phyloP scores from a whole-genome alignment of 2,113 vertebrate species.

The Coptodon bakossiorum region DNA sequence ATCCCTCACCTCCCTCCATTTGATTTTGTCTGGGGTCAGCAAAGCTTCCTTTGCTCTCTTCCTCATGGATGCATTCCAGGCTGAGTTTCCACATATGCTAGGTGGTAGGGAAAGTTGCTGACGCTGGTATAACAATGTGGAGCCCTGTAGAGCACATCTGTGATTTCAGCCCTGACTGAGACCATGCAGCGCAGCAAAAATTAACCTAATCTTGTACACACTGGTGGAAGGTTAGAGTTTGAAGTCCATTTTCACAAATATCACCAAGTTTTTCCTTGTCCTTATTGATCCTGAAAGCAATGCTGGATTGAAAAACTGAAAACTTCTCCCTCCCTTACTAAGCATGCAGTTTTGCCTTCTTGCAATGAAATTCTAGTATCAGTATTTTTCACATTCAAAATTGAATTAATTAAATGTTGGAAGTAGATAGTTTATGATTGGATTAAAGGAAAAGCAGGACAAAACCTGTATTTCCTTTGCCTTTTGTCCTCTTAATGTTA shows the following conservation, averaged over 20 bases:
- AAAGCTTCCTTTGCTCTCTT: conserved; percentile 59
- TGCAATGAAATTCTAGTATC: neutral
- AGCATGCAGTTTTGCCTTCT: neutral
- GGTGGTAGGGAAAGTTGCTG: conserved; percentile 69
- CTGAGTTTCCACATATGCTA: conserved; percentile 68
- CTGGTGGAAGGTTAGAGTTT: neutral
- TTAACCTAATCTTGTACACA: conserved; percentile 34
- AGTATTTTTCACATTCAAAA: neutral
- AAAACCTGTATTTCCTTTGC: neutral
- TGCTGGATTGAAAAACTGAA: neutral
- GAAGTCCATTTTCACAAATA: conserved; percentile 17
- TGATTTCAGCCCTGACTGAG: conserved; percentile 60
- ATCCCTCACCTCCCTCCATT: conserved; percentile 60
- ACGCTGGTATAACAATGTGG: conserved; percentile 57
- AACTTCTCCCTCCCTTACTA: neutral
- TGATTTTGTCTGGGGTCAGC: conserved; percentile 66
- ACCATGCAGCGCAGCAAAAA: conserved; percentile 48
- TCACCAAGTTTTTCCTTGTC: neutral
- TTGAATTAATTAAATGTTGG: neutral
- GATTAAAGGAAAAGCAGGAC: neutral
- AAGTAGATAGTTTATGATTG: neutral
- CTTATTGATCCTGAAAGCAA: neutral
- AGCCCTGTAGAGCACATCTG: conserved; percentile 75
- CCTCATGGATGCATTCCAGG: conserved; percentile 64
- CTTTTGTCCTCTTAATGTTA: neutral